Evolutionary conservation across 2,113 vertebrate genomes (phyloP), one percentile per base, ranked within the genome.

Genomic region (Rousettus leschenaultii): DNA sequence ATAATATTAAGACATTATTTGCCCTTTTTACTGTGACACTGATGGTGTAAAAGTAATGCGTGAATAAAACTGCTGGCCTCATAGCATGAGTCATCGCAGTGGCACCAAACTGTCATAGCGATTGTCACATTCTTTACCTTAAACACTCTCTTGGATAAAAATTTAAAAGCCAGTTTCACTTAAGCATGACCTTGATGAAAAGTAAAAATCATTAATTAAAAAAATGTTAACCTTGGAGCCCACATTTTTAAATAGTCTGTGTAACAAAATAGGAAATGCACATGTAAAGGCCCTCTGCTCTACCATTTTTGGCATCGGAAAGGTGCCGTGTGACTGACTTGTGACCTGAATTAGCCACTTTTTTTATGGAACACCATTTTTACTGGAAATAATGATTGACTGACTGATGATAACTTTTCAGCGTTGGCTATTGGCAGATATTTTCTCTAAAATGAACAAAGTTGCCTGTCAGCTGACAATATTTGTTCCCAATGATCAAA

Each of bases 341-440:
- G 0, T 0, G 0, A 63, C 35, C 61, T 0, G 0, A 4, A 0
- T 18, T 1, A 4, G 40, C n/a, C 59, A 1, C 35, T 28, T 24
- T 53, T 6, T 18, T 19, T 38, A 1, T 0, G 0, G n/a, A 74
- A 45, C 26, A 9, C 26, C 35, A 1, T 38, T 80, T 73, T 66
- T 38, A 24, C 55, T 30, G 0, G 33, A 75, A 77, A 83, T 35
- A 65, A 40, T 55, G 19, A 4, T 26, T 3, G 18, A 24, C 33
- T 1, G 48, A 74, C 77, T n/a, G 57, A 48, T 4, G 1, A 2
- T 4, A 30, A 82, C 59, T 40, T 94, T 22, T 48, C 77, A 24
- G 38, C 6, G 30, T 40, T 12, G 83, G 89, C 3, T 11, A 53
- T 53, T 28, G 63, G 74, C 63, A 66, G 74, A 16, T 83, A 30